Evolutionary conservation across 2,113 vertebrate species (phyloP), one percentile per base, ranked within the genome.

Genomic region (Pseudopodoces humilis): DNA sequence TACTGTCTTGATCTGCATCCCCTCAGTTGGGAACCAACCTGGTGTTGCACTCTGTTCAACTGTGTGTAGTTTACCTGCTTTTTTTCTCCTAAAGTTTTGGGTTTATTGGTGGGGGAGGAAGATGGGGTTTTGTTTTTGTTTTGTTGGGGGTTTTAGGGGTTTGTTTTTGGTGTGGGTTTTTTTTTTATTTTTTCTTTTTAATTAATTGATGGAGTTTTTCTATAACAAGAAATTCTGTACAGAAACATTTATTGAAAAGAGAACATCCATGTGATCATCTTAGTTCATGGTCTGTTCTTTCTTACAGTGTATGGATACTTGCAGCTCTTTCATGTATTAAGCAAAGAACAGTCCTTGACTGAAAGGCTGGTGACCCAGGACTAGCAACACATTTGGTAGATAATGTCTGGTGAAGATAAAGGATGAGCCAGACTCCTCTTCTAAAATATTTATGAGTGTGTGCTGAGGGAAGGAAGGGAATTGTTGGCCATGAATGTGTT

Each of bases 401-500:
- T 77, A 30, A 41, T 47, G 21, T 69, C 50, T 64, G 31, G 16
- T 58, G 3, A 71, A 86, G 20, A 21, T 50, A 10, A 47, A 28
- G 10, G 17, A 41, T 70, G 62, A 49, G 27, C 37, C 15, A 20
- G 23, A 43, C 3, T 69, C 7, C 6, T 60, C 23, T 11, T 85
- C 16, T 43, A 31, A 33, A 88, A 63, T 8, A 1, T 12, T 7
- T 44, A 25, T 11, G 11, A 10, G 44, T 15, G 9, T 4, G 2
- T 39, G 6, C 52, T 83, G 53, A 72, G 28, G 55, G 49, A 69
- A 63, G 33, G 15, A 25, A 64, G 24, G 20, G 17, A 28, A 41
- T n/a, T 75, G 8, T 24, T 80, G 27, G 30, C 33, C 0, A 3
- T 31, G 8, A 37, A 15, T 1, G 0, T 41, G 5, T 72, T 65